Evolutionary conservation across 2,113 vertebrate species (phyloP).

Genomic region (Mesocricetus auratus): DNA sequence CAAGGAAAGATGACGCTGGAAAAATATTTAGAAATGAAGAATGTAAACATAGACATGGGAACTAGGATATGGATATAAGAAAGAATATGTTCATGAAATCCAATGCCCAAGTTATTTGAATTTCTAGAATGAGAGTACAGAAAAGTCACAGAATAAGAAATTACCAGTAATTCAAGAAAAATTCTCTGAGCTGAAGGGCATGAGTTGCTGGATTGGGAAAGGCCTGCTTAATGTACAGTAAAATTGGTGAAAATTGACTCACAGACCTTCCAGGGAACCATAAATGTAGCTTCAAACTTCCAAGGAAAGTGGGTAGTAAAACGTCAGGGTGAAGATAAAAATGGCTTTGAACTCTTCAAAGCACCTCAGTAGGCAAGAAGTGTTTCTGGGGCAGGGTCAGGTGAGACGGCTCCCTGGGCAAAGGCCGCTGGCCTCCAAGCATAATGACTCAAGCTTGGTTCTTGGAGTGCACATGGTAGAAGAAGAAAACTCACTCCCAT

Average conservation of each 20-base stretch:
- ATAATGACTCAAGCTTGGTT: neutral
- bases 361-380: neutral
- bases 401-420: too few species aligned
- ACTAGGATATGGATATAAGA: neutral
- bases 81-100: neutral
- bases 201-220: neutral
- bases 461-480: neutral
- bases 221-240: neutral
- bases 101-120: neutral
- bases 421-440: neutral
- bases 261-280: neutral
- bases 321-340: neutral
- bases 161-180: neutral
- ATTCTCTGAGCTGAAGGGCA: neutral
- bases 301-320: neutral
- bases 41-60: neutral
- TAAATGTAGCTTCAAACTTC: neutral
- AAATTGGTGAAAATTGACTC: neutral
- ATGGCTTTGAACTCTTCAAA: neutral
- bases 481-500: neutral
- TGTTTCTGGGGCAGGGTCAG: neutral
- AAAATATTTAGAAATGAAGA: neutral
- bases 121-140: constrained; percentile 22
- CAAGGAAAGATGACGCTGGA: neutral
- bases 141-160: constrained; percentile 4